These are phyloP conservation scores for Scytalopus superciliaris DNA, from an alignment of 2,113 vertebrate species.

Conservation along the genomic window DNA sequence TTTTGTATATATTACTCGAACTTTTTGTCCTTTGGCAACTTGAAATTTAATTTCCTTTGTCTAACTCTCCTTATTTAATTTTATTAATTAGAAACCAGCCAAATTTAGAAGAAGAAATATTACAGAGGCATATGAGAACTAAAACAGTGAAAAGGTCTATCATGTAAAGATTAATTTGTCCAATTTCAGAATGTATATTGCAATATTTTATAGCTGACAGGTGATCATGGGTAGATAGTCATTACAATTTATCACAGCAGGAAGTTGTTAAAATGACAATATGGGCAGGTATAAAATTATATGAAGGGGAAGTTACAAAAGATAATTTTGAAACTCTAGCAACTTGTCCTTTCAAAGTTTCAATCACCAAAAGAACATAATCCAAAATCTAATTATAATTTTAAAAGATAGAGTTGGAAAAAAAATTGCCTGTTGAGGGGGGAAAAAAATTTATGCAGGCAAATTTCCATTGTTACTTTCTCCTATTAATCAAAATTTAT, in stretches of 20 bases:
- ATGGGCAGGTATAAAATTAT: constrained; percentile 34
- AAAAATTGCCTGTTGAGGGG: background rate
- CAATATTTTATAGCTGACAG: constrained; percentile 61
- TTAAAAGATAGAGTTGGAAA: background rate
- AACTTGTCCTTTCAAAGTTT: constrained; percentile 41
- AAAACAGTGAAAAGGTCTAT: constrained; percentile 36
- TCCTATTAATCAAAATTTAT: background rate
- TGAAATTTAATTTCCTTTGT: constrained; percentile 44
- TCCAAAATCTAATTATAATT: constrained; percentile 5
- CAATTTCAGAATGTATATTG: constrained; percentile 65
- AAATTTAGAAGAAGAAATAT: constrained; percentile 52
- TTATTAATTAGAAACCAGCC: constrained; percentile 40
- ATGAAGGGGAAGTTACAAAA: constrained; percentile 25
- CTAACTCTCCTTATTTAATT: constrained; percentile 9
- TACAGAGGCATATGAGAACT: constrained; percentile 5
- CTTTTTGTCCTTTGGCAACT: background rate
- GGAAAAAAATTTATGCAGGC: background rate
- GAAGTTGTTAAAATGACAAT: constrained; percentile 59
- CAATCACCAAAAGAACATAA: background rate
- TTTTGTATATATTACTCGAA: background rate
- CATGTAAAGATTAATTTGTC: constrained; percentile 54
- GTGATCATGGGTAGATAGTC: constrained; percentile 61
- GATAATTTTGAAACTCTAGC: constrained; percentile 35
- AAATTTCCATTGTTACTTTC: background rate
- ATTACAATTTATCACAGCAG: constrained; percentile 60